Conservation (phyloP, 92 coral and sea anemone genomes). For the Palythoa grandiflora region DNA sequence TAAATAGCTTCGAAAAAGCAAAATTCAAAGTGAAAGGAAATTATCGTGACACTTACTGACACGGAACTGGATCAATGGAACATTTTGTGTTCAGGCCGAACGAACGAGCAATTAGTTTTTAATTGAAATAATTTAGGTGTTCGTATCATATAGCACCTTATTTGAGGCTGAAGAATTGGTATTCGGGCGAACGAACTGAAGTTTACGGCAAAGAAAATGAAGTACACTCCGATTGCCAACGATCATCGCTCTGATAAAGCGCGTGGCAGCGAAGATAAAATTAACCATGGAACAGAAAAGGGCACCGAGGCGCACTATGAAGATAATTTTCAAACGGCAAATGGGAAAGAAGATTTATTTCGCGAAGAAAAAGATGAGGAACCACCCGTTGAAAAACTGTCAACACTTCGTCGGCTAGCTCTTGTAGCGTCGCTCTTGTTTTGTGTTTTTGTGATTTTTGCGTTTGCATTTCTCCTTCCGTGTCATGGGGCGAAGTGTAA, state of each 20-base stretch:
- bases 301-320: slow-evolving; percentile 32
- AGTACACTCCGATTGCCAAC: slow-evolving; percentile 4
- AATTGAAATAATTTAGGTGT: slow-evolving; percentile 16
- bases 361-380: slow-evolving; percentile 48
- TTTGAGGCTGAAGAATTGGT: background rate
- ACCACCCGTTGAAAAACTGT: slow-evolving; percentile 46
- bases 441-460: slow-evolving; percentile 87
- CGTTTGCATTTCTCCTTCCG: slow-evolving; percentile 85
- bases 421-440: slow-evolving; percentile 77
- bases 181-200: background rate
- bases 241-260: background rate
- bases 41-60: background rate
- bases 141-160: background rate
- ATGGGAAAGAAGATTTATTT: slow-evolving; percentile 41
- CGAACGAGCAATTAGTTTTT: slow-evolving; percentile 35
- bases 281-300: background rate
- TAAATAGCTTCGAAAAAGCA: background rate
- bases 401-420: slow-evolving; percentile 68
- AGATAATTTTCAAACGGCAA: slow-evolving; percentile 19
- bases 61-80: background rate
- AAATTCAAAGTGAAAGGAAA: background rate
- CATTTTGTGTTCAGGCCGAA: slow-evolving; percentile 11
- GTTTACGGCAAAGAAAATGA: background rate
- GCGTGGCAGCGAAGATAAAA: background rate
- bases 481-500: slow-evolving; percentile 79